A percentile compares a stretch with the other conserved stretches of the same genome.
phyloP scores from a whole-genome alignment of 2,797 vertebrate genomes.

The Hirundo rustica region DNA sequence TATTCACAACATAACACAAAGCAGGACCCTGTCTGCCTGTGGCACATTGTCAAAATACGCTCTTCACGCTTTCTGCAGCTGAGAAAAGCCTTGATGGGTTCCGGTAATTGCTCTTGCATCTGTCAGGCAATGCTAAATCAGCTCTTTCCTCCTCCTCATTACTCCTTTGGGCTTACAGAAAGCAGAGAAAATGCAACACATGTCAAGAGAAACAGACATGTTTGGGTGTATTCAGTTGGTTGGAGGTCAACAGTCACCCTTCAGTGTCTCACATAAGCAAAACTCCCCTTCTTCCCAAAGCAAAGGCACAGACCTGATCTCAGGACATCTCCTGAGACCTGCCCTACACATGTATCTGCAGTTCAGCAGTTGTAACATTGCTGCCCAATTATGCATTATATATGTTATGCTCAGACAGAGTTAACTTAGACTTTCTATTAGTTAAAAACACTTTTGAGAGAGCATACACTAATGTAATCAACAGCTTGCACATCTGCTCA shows the following conservation, averaged over 20 bases:
- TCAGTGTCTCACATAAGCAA: background rate
- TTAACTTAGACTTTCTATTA: background rate
- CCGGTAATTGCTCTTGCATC: slow-evolving; percentile 4
- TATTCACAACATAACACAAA: slow-evolving; percentile 21
- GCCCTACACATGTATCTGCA: background rate
- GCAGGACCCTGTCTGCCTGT: slow-evolving; percentile 19
- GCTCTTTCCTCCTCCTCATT: background rate
- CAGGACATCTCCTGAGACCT: background rate
- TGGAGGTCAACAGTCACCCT: background rate
- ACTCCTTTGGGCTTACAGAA: background rate
- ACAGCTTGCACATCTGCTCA: background rate
- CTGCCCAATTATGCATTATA: background rate
- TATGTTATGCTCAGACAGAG: background rate
- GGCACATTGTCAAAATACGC: slow-evolving; percentile 3
- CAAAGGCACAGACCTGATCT: background rate
- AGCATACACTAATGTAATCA: background rate
- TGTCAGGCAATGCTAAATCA: background rate
- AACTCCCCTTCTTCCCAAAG: background rate
- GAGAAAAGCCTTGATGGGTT: slow-evolving; percentile 24
- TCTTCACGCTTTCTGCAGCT: background rate
- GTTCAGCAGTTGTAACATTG: background rate
- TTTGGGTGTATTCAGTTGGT: background rate
- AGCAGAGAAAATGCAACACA: background rate
- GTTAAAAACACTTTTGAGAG: background rate
- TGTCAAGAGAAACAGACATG: background rate